Base-by-base conservation (phyloP, 2,113 vertebrate genomes). In the Hiodon alosoides region DNA sequence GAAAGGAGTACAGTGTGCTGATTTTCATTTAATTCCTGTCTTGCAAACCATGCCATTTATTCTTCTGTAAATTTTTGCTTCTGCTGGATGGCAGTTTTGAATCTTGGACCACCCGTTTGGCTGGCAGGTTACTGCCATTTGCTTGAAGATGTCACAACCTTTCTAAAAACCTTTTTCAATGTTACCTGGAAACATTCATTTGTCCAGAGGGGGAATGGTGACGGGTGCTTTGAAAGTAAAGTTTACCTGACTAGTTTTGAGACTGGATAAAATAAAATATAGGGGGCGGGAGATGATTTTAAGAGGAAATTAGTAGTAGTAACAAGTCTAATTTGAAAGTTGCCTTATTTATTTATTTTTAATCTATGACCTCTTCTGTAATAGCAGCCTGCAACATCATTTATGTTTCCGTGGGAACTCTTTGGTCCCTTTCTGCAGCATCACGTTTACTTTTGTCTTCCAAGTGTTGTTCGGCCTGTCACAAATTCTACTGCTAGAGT, bases 271-370 rank as follows among this genome's bases (percentile, higher is more conserved):
- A 53, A n/a, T 1, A 9, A 31, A 8, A 50, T 16, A 46, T 8
- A 46, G 13, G 31, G 9, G 8, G 8, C n/a, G 31, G 46, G 57
- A 59, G 14, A 14, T 11, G 3, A 50, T 48, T 60, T 11, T 59
- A 60, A 9, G 14, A 59, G 11, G 6, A 59, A 59, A 4, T 59
- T 14, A 31, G 31, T 31, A 31, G 31, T 14, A 5, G 52, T 65
- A 81, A 61, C 75, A 82, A 83, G 83, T 79, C 69, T 16, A 79
- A 82, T 84, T 54, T 89, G 84, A 87, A 87, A 84, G 86, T 89
- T 89, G 88, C 87, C 88, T 88, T 89, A 91, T 89, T 89, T 85
- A 79, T 83, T 62, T 10, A 66, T 14, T 87, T 58, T 84, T 84
- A 79, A 84, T 85, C 87, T 86, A 78, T 50, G 10, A n/a, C 47